Percentiles rank a stretch among this genome's conserved stretches.
These are phyloP conservation scores for Lanius ludovicianus DNA, from an alignment of 2,113 vertebrate species.

Conservation along the genomic window DNA sequence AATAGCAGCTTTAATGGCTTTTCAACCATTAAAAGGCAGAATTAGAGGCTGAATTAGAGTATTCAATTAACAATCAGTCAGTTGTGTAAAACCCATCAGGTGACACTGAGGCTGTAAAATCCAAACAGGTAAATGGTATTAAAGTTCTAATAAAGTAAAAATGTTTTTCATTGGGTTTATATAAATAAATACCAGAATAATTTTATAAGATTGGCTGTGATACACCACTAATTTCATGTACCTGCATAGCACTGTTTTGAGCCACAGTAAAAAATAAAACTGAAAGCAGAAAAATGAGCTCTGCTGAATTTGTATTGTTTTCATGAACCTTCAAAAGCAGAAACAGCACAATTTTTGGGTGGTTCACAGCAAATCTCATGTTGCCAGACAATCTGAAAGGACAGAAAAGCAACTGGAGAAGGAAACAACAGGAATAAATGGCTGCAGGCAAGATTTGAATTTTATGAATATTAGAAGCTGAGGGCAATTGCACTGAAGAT, in stretches of 20 bases:
- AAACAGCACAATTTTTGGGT: neutral
- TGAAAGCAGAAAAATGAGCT: neutral
- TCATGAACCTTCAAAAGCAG: neutral
- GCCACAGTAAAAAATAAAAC: neutral
- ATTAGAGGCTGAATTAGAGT: conserved; percentile 20
- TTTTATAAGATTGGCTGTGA: neutral
- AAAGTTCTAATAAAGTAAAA: neutral
- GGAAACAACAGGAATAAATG: neutral
- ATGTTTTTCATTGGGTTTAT: neutral
- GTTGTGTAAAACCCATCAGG: neutral
- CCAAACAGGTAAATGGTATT: neutral
- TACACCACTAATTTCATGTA: neutral
- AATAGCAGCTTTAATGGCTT: conserved; percentile 11
- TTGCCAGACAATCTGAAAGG: conserved; percentile 13
- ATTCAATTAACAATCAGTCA: conserved; percentile 50
- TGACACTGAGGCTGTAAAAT: neutral
- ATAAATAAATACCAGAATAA: neutral
- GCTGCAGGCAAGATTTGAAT: conserved; percentile 36
- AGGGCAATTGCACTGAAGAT: conserved; percentile 1
- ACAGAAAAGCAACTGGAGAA: neutral
- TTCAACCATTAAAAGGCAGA: conserved; percentile 12
- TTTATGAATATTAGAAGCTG: conserved; percentile 31
- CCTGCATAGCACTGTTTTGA: neutral
- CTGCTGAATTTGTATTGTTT: neutral
- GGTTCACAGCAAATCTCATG: neutral